Evolutionary conservation across 2,888 invertebrate genomes (phyloP), one percentile per base, ranked within the genome.

Genomic region (Bedellia somnulentella): DNA sequence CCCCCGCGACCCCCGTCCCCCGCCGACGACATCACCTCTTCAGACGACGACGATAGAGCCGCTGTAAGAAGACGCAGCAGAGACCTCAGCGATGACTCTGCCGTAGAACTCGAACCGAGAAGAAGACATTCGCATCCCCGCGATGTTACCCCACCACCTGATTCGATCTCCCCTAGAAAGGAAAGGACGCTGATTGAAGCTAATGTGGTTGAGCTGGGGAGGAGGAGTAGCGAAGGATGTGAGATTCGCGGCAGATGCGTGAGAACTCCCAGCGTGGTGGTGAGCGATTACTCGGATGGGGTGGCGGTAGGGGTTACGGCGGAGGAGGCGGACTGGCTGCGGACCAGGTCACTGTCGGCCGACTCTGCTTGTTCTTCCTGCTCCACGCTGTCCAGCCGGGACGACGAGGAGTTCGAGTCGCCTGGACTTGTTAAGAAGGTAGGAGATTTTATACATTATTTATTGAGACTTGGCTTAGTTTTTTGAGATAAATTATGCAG

Each of bases 231-330:
- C 44, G 75, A 75, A 41, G 75, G 78, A 41, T 50, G 61, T 37
- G 67, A 70, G 46, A 57, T 73, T 39, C 49, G 79, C 38, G 75
- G 63, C 43, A 47, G 71, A 46, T 87, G 83, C 45, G 87, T 88
- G 58, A 68, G 90, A 35, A 89, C 90, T 0, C 92, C 92, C 0
- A 90, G 90, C 32, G 90, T 92, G 26, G 89, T 92, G 3, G 89
- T 92, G 24, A 90, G 89, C 48, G 92, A 92, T 55, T 90, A 90
- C 49, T 89, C 89, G 0, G 90, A 90, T 47, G 89, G 68, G 0
- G 51, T 62, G 15, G 68, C 63, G 2, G 71, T 68, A 6, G 75
- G 75, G 3, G 73, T 71, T 3, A 68, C 71, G 0, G 59, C 59
- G 31, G 73, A 70, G 43, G 75, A 73, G 42, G 68, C 66, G 39